Base-by-base conservation (phyloP, 2,797 vertebrate genomes). In the Hippocampus kuda region DNA sequence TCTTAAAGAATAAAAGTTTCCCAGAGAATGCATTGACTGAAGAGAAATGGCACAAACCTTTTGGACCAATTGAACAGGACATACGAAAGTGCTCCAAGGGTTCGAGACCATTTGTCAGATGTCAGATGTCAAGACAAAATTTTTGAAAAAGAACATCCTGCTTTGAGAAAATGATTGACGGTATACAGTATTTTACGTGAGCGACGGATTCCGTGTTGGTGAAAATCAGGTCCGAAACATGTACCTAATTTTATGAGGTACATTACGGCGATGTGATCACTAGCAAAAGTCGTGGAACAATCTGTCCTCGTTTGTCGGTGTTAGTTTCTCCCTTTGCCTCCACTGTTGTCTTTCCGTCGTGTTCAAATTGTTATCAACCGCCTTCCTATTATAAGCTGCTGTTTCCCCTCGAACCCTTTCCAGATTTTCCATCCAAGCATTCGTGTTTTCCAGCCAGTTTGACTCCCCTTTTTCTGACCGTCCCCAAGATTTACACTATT, bases 381-480 rank as follows among this genome's bases (percentile, higher is more conserved):
- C 62, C 41, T 26, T 44, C 22, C 38, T 44, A 24, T 64, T 44
- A 42, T 3, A 24, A 64, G 22, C 62, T 44, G 62, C 5, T 64
- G 22, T 44, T 64, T 64, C 24, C 61, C 26, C 38, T 63, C 61
- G 1, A 27, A 63, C 20, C 27, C 10, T 44, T 64, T 42, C 62
- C 42, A 64, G 62, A 34, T 24, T 64, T 64, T 64, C n/a, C 12
- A 0, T 64, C 42, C 42, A 64, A 44, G 38, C 61, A 15, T 44
- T 64, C 41, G 24, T 26, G 62, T 44, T 46, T 44, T 16, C 11
- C 62, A 64, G 62, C 42, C 62, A 26, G n/a, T 46, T 64, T 3
- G 62, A 44, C 41, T 24, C 41, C 41, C 62, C 62, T 26, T 44
- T 64, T 64, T 46, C 42, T 64, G 62, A 64, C 62, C 62, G 16